Evolutionary conservation across 2,113 vertebrate species (phyloP).

Genomic region (Aepyceros melampus): DNA sequence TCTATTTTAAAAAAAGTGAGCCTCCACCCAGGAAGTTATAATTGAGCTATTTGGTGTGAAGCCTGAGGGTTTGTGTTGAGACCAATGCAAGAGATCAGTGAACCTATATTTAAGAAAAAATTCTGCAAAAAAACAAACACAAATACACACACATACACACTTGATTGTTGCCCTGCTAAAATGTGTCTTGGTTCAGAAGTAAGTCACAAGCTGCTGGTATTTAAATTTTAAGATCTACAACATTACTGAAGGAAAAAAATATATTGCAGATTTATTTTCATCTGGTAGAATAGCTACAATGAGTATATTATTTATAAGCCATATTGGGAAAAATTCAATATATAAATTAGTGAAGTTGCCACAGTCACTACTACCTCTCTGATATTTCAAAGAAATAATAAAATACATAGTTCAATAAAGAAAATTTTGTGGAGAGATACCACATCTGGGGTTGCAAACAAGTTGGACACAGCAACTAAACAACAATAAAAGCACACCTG

Average conservation of each 20-base stretch:
- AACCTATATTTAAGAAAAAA: neutral
- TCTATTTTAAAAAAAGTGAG: neutral
- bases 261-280: neutral
- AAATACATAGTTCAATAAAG: neutral
- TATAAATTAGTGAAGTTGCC: neutral
- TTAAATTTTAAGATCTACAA: neutral
- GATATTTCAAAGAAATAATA: neutral
- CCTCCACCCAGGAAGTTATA: neutral
- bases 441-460: rapidly evolving
- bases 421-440: neutral
- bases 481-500: neutral
- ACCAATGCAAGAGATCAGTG: neutral
- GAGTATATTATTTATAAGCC: neutral
- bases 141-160: neutral
- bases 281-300: neutral
- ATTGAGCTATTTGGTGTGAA: neutral
- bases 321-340: neutral
- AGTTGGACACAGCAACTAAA: neutral
- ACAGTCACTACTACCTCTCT: neutral
- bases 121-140: neutral
- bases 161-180: no score
- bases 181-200: neutral
- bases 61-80: neutral
- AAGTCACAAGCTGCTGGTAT: neutral
- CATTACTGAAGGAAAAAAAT: neutral